These are phyloP conservation scores for Drosophila parthenogenetica DNA, from an alignment of 2,888 invertebrate genomes.

Conservation along the genomic window DNA sequence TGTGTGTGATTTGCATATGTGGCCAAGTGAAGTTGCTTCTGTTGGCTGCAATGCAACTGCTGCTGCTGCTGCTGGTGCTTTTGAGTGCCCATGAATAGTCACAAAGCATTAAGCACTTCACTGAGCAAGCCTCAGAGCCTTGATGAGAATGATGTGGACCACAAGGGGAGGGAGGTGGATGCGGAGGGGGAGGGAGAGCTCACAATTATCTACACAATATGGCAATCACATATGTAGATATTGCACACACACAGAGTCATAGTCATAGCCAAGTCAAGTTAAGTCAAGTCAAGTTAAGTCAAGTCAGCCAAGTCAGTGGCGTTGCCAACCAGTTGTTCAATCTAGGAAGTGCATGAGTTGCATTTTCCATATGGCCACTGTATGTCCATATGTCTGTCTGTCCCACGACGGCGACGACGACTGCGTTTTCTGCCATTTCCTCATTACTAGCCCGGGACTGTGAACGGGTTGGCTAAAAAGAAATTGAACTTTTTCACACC, in stretches of 20 bases:
- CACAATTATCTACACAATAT: conserved; percentile 81
- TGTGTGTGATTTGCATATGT: conserved; percentile 78
- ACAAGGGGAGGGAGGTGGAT: not conserved
- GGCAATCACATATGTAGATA: conserved; percentile 81
- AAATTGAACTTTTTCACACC: conserved; percentile 84
- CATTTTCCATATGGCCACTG: conserved; percentile 80
- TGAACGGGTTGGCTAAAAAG: conserved; percentile 72
- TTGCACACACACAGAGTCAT: conserved; percentile 66
- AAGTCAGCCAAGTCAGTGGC: conserved; percentile 58
- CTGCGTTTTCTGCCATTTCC: conserved; percentile 72
- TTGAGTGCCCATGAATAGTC: conserved; percentile 81
- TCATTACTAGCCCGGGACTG: conserved; percentile 68
- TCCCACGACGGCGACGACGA: conserved; percentile 12
- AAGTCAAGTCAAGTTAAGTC: conserved; percentile 61
- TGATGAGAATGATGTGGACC: not conserved
- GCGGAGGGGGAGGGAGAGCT: conserved; percentile 37
- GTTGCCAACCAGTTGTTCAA: conserved; percentile 79
- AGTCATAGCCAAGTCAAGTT: conserved; percentile 59
- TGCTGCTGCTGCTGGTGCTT: conserved; percentile 58
- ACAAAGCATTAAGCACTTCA: conserved; percentile 81
- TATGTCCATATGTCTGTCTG: conserved; percentile 15
- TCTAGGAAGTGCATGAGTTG: conserved; percentile 81
- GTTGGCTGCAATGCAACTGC: conserved; percentile 64
- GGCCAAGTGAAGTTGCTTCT: conserved; percentile 75
- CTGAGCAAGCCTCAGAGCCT: conserved; percentile 23